Conservation (phyloP, 2,888 invertebrate genomes). For the Toxonevra muliebris region DNA sequence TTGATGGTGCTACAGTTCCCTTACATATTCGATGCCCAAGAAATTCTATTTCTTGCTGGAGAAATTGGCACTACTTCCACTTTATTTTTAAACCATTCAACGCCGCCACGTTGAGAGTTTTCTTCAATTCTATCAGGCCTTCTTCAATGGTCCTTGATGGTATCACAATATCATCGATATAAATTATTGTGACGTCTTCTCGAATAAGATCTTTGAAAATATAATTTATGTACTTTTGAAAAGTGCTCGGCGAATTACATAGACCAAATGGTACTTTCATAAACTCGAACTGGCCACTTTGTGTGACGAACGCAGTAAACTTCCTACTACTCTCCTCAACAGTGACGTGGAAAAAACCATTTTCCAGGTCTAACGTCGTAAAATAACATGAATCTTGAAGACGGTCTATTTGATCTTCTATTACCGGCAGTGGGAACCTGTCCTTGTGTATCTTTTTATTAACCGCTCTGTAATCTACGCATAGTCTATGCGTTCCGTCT, state of each 20-base stretch:
- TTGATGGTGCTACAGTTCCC: neutral
- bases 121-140: neutral
- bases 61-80: conserved; percentile 31
- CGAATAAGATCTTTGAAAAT: conserved; percentile 17
- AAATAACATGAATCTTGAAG: conserved; percentile 46
- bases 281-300: too few species aligned
- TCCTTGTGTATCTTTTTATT: conserved; percentile 39
- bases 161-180: conserved; percentile 30
- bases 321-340: conserved; percentile 41
- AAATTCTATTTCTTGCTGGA: conserved; percentile 32
- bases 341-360: conserved; percentile 53
- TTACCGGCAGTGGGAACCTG: conserved; percentile 43
- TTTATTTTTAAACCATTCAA: conserved; percentile 25
- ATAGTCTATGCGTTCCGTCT: conserved; percentile 39
- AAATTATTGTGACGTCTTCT: conserved; percentile 19
- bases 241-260: conserved; percentile 43
- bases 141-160: conserved; percentile 19
- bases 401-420: conserved; percentile 48
- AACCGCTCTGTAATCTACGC: conserved; percentile 40
- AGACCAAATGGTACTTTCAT: too few species aligned
- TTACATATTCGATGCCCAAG: conserved; percentile 28
- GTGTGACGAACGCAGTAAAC: conserved; percentile 48
- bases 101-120: too few species aligned
- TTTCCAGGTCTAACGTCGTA: conserved; percentile 47
- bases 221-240: conserved; percentile 41